phyloP scores from a whole-genome alignment of 2,113 vertebrate species.

The Lepus americanus region DNA sequence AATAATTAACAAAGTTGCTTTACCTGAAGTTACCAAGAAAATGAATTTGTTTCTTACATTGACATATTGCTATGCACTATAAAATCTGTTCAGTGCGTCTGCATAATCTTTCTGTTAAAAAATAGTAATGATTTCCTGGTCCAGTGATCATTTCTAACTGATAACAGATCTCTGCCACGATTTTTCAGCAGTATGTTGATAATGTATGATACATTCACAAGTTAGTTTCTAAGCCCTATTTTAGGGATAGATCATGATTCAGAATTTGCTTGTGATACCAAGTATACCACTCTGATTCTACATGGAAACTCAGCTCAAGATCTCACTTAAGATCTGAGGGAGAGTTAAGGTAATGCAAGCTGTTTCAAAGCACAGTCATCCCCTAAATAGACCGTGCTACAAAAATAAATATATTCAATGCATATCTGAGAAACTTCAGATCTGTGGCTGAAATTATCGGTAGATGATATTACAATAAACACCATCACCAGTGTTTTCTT shows the following conservation, averaged over 20 bases:
- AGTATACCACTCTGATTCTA: neutral
- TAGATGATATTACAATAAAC: constrained; percentile 54
- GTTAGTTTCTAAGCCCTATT: neutral
- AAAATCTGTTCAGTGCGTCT: neutral
- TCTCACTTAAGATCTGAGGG: neutral
- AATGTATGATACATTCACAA: neutral
- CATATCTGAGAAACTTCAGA: neutral
- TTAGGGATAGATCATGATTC: neutral
- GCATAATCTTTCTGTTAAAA: neutral
- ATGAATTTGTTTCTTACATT: neutral
- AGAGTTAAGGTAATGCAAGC: neutral
- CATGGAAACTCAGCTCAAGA: neutral
- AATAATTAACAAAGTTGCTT: neutral
- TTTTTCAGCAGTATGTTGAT: neutral
- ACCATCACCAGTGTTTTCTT: constrained; percentile 37
- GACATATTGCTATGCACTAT: neutral
- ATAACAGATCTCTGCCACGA: neutral
- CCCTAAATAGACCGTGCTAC: neutral
- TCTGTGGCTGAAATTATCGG: constrained; percentile 23
- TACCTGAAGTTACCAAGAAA: neutral
- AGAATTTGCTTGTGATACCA: neutral
- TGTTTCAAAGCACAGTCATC: neutral
- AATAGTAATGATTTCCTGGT: neutral
- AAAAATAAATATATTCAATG: constrained; percentile 16
- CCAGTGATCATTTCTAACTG: neutral